Evolutionary conservation across 2,113 vertebrate genomes (phyloP).

Genomic region (Brachypodius melanocephalos): DNA sequence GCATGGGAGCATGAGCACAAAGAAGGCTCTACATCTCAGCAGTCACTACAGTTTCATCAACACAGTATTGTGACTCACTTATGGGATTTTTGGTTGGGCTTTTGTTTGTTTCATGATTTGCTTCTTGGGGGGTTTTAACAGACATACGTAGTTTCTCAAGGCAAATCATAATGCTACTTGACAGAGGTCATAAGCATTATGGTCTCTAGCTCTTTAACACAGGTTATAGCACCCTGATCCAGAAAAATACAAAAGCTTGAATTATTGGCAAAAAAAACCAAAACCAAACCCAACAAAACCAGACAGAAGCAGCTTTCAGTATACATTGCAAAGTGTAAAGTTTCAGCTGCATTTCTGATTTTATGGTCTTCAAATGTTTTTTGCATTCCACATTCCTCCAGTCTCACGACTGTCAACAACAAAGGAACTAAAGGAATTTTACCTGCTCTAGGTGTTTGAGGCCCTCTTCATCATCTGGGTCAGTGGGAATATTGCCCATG

Average conservation of each 20-base stretch:
- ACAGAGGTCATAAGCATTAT: neutral
- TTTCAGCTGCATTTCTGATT: neutral
- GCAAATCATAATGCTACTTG: neutral
- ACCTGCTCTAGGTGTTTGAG: conserved; percentile 98
- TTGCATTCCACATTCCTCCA: neutral
- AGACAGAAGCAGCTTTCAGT: neutral
- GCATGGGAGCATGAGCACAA: neutral
- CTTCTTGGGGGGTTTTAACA: neutral
- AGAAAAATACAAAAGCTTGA: neutral
- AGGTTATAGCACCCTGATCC: neutral
- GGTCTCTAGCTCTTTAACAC: neutral
- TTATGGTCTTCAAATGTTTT: neutral
- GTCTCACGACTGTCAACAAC: neutral
- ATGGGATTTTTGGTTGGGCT: accelerated
- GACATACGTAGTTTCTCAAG: neutral
- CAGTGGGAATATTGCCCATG: conserved; percentile 74
- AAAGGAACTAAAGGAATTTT: neutral
- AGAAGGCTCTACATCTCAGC: neutral
- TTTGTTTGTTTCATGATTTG: neutral
- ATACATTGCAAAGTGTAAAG: neutral
- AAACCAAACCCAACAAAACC: neutral
- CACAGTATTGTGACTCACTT: accelerated
- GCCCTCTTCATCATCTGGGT: conserved; percentile 94
- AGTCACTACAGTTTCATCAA: neutral
- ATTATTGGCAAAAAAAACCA: neutral